Evolutionary conservation across 2,888 invertebrate genomes (phyloP), one percentile per base, ranked within the genome.

Genomic region (Pedicia rivosa): DNA sequence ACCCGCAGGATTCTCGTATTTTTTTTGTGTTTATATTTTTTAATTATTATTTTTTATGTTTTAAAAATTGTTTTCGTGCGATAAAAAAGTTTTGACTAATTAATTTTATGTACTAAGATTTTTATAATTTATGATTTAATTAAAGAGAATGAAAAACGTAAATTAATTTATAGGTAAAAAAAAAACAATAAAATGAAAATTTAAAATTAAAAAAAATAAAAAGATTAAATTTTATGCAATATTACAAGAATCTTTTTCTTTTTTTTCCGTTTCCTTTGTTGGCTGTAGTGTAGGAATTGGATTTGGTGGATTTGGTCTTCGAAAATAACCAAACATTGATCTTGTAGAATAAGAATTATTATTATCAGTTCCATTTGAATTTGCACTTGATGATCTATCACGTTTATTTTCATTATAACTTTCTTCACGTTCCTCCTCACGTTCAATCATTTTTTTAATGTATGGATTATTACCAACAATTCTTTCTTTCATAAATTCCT

Each of bases 401-500:
- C 49, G 49, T 7, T 45, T 45, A 16, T 46, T 49, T 8, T 37
- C 20, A 10, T 28, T 24, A 17, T n/a, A 19, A 12, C 2, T 29
- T 13, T 14, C 35, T 5, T 41, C 41, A 5, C 39, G 29, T 25
- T 47, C 45, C 22, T 50, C 51, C 16, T 44, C 43, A 15, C 50
- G 49, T 16, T 49, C 49, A 10, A 55, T 48, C 7, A 55, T 54
- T 30, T 56, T 53, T 13, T 53, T 53, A 43, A 60, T 52, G 29
- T 62, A 62, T 4, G 61, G 59, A 54, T 62, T 62, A 3, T 55
- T 53, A 15, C 58, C 59, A 9, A 50, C 55, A 5, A 56, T 55
- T 20, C 58, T 56, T 19, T 59, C 59, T 36, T 59, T 55, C 28
- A 62, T 55, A 42, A 62, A 62, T 3, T 62, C 59, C 15, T 57